Evolutionary conservation across 2,113 vertebrate genomes (phyloP), one percentile per base, ranked within the genome.

Genomic region (Triplophysa tibetana): DNA sequence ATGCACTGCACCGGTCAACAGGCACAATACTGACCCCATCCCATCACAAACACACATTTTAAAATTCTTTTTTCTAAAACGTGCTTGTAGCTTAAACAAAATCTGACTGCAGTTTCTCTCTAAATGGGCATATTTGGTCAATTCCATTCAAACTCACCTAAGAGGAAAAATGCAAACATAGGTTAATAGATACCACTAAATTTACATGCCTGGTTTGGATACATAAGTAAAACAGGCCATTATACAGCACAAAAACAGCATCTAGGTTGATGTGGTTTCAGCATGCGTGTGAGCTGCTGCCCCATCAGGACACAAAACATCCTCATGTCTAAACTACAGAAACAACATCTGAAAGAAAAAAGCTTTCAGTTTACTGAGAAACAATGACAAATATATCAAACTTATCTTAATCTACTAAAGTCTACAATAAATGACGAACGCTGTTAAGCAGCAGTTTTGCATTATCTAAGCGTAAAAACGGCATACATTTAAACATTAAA

Each of bases 211-310:
- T 52, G 12, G 48, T 67, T 43, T 21, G 43, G 58, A 21, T 50
- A 13, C 29, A 29, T 29, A 54, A 65, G 62, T 80, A 16, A 16
- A 56, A 12, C 63, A 54, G 10, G 23, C 23, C 10, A 61, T 60
- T 61, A 23, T 17, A 16, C 56, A n/a, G 33, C 54, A 23, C 19
- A 56, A 52, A 12, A 54, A 54, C 52, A 54, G 52, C 70, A 72
- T 73, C 26, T 29, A 29, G 26, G 11, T 11, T 26, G n/a, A n/a
- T n/a, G n/a, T n/a, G n/a, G 61, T 45, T 74, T 13, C 5, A 4
- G 10, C 62, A 81, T 61, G 24, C 64, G 70, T 82, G 79, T 81
- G 61, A 77, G 61, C 80, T 88, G 84, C 82, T 86, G 87, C 87
- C 87, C 85, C 87, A 83, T 60, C 84, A 86, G 87, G 85, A 33